Base-by-base conservation (phyloP, 2,797 vertebrate genomes). In the Naso thynnoides region DNA sequence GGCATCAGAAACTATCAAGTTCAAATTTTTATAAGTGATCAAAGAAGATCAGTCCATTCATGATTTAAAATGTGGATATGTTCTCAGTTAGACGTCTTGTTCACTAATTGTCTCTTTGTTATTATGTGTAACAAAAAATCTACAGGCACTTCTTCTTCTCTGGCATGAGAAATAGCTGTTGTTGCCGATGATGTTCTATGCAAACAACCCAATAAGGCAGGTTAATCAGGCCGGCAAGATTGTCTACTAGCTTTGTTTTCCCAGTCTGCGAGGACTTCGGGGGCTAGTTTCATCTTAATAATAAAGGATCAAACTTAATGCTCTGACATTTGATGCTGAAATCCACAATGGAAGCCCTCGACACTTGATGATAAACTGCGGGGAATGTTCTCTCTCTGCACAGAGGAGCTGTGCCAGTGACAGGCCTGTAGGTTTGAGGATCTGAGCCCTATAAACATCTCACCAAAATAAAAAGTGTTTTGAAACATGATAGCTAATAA, bases 191-290 rank as follows among this genome's bases (percentile, higher is more conserved):
- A 86, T 86, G 80, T 86, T 76, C 74, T 83, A 85, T 81, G 79
- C 88, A 91, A 93, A 91, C 90, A 89, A 66, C 58, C 72, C 83
- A 90, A 88, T 85, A 89, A 77, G 31, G 78, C 69, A 86, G 85
- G 92, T 92, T 91, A 89, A 89, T 91, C 81, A 73, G 76, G 76
- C 62, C 59, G 7, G 70, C 78, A 75, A 83, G 83, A 78, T 87
- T 89, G 88, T 86, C 83, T 87, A 87, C 90, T 91, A 88, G 87
- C 70, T 73, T 39, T 93, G 89, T 92, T 93, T 91, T 91, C 89
- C 76, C 85, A 61, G 80, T 87, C 79, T 90, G 80, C 64, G 41
- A 73, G 81, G 79, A 89, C 89, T 88, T 86, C 66, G 1, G 82
- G 81, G 85, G 89, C 67, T 66, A 80, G 86, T 87, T 92, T 91